Evolutionary conservation across 1,140 invertebrate genomes (phyloP).

Genomic region (Dolichoris vasculosae): DNA sequence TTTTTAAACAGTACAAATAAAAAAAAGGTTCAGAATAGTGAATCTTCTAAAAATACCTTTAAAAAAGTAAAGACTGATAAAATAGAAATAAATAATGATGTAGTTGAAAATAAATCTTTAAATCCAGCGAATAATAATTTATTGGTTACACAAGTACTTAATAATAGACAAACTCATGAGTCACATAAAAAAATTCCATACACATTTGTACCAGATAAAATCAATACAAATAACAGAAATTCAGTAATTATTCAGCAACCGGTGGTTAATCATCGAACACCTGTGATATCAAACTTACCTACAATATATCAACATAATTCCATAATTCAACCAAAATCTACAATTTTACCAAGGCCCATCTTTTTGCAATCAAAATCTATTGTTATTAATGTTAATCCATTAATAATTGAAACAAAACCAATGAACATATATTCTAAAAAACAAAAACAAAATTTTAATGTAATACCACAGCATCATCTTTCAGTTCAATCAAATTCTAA

Average conservation of each 20-base stretch:
- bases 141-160: not conserved
- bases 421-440: not conserved
- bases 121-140: not conserved
- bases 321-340: no score
- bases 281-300: not conserved
- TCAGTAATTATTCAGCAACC: not conserved
- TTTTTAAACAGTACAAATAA: not conserved
- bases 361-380: not conserved
- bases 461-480: no score
- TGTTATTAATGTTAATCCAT: not conserved
- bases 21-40: not conserved
- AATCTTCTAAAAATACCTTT: not conserved
- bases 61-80: not conserved
- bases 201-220: not conserved
- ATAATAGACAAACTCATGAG: not conserved
- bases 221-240: not conserved
- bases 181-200: not conserved
- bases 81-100: not conserved
- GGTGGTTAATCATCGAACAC: not conserved
- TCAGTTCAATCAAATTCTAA: not conserved
- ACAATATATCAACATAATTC: not conserved
- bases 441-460: not conserved
- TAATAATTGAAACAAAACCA: not conserved
- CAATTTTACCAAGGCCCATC: no score
- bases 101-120: not conserved